phyloP scores from a whole-genome alignment of 1,140 invertebrate genomes.

The Drosophila suzukii region DNA sequence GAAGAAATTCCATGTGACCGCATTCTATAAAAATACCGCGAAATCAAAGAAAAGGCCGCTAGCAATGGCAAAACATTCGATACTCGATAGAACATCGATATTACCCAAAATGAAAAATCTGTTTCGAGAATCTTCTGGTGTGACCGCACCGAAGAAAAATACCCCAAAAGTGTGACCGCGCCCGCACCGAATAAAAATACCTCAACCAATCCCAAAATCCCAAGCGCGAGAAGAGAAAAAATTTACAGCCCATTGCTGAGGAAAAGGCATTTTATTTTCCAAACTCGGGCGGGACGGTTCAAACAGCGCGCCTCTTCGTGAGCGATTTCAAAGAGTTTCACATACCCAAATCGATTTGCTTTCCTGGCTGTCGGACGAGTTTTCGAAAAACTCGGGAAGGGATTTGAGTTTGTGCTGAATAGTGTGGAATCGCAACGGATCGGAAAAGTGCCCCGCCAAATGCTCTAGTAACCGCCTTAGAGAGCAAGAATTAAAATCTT shows the following conservation, averaged over 20 bases:
- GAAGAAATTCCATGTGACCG: too few relatives aligned
- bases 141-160: not conserved
- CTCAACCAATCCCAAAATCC: not conserved
- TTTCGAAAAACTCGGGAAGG: slow-evolving; percentile 39
- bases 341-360: slow-evolving; percentile 6
- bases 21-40: too few relatives aligned
- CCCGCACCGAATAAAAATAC: not conserved
- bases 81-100: too few relatives aligned
- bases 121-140: too few relatives aligned
- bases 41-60: too few relatives aligned
- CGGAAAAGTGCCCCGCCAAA: slow-evolving; percentile 15
- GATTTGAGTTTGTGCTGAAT: slow-evolving; percentile 23
- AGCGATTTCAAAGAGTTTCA: slow-evolving; percentile 2
- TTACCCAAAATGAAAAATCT: too few relatives aligned
- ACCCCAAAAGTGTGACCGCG: not conserved
- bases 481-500: slow-evolving; percentile 5
- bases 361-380: slow-evolving; percentile 48
- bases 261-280: not conserved
- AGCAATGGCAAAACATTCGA: too few relatives aligned
- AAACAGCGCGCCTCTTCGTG: slow-evolving; percentile 11
- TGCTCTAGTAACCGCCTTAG: slow-evolving; percentile 24
- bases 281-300: slow-evolving; percentile 10
- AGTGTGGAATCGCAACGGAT: slow-evolving; percentile 1
- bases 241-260: not conserved
- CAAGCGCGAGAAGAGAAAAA: not conserved